Conservation (phyloP, 2,888 invertebrate species). For the Bombylius major region DNA sequence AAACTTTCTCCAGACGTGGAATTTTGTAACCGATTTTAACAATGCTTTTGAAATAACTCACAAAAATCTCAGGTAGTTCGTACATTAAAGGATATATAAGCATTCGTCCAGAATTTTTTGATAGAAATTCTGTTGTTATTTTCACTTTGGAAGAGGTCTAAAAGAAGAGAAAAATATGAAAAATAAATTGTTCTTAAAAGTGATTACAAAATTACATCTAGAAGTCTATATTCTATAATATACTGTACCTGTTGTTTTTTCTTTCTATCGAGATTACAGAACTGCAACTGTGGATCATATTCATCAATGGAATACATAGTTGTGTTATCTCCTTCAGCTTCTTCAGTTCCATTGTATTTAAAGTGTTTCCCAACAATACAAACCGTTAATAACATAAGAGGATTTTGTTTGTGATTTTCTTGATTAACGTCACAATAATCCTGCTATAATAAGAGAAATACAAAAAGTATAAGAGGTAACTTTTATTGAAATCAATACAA, state of each 20-base stretch:
- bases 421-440: slow-evolving; percentile 14
- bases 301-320: slow-evolving; percentile 19
- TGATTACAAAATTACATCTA: too few relatives aligned
- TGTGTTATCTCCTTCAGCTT: slow-evolving; percentile 23
- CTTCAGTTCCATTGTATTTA: slow-evolving; percentile 12
- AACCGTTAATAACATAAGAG: slow-evolving; percentile 31
- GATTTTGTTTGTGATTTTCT: slow-evolving; percentile 27
- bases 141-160: slow-evolving; percentile 20
- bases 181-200: background rate
- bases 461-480: too few relatives aligned
- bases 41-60: slow-evolving; percentile 29
- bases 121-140: slow-evolving; percentile 23
- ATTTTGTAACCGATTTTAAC: slow-evolving; percentile 32
- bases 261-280: too few relatives aligned
- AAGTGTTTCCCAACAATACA: slow-evolving; percentile 34
- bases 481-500: too few relatives aligned
- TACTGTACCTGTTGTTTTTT: too few relatives aligned
- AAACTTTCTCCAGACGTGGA: slow-evolving; percentile 32
- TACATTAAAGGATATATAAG: slow-evolving; percentile 33
- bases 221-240: too few relatives aligned
- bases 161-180: background rate
- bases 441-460: too few relatives aligned
- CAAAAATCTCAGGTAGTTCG: slow-evolving; percentile 29
- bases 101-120: slow-evolving; percentile 27
- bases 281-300: slow-evolving; percentile 9